A percentile compares a stretch with the other conserved stretches of the same genome.
Evolutionary conservation across 2,113 vertebrate species (phyloP).

Genomic region (Hepsetus odoe): DNA sequence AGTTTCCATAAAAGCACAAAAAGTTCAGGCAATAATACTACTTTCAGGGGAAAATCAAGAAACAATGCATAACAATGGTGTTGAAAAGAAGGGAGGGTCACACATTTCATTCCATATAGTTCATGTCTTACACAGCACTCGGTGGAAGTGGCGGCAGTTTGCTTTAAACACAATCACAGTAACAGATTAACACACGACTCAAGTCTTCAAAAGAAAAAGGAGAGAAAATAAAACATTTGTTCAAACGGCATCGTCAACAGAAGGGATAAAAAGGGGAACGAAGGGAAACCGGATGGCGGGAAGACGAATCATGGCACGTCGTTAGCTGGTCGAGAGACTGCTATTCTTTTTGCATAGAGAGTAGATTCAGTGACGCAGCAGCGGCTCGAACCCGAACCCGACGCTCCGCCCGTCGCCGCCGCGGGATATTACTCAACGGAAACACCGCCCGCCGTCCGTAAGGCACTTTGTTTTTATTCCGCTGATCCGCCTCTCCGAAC

Average conservation of each 20-base stretch:
- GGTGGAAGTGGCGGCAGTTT: constrained; percentile 70
- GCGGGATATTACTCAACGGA: constrained; percentile 75
- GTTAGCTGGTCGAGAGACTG: constrained; percentile 80
- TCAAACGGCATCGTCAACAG: constrained; percentile 48
- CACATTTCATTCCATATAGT: constrained; percentile 20
- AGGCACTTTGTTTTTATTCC: constrained; percentile 75
- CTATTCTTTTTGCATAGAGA: constrained; percentile 83
- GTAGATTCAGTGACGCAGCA: constrained; percentile 70
- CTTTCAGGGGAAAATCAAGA: constrained; percentile 6
- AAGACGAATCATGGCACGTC: constrained; percentile 84
- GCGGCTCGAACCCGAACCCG: constrained; percentile 42
- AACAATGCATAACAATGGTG: constrained; percentile 39
- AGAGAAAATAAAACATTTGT: constrained; percentile 57
- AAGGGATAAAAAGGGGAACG: constrained; percentile 61
- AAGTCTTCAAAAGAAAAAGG: constrained; percentile 65
- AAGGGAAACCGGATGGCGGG: constrained; percentile 66
- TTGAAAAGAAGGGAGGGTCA: constrained; percentile 62
- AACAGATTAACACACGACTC: constrained; percentile 63
- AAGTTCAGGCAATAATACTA: neutral
- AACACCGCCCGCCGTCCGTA: constrained; percentile 75
- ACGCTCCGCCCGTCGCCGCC: constrained; percentile 59
- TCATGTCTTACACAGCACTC: constrained; percentile 5
- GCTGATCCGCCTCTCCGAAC: constrained; percentile 54
- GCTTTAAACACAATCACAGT: constrained; percentile 72
- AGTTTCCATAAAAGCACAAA: neutral